phyloP scores from a whole-genome alignment of 2,797 vertebrate genomes.

The Gymnoscopelus braueri region DNA sequence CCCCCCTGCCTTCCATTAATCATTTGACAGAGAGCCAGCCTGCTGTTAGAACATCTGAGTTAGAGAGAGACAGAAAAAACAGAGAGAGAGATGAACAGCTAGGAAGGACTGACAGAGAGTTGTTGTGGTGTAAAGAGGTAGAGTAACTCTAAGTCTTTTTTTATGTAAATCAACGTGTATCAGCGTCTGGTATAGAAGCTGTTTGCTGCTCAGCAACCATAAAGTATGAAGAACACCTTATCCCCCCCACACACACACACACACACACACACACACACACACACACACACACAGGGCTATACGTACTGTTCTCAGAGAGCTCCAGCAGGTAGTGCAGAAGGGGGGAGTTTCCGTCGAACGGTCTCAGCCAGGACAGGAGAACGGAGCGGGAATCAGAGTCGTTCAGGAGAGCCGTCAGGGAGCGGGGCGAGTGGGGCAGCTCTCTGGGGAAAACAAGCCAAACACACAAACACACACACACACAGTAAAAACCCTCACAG shows the following conservation, averaged over 20 bases:
- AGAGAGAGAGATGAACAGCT: background rate
- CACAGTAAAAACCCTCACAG: background rate
- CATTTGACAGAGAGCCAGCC: conserved; percentile 64
- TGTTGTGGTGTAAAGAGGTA: background rate
- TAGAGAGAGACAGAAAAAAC: conserved; percentile 33
- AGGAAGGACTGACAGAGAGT: background rate
- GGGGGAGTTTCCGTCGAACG: conserved; percentile 95
- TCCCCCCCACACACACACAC: background rate
- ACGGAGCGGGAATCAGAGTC: conserved; percentile 86
- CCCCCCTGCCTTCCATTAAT: conserved; percentile 35
- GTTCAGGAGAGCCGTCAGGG: conserved; percentile 87
- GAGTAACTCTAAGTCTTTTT: conserved; percentile 55
- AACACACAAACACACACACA: conserved; percentile 21
- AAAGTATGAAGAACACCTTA: conserved; percentile 32
- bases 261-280: conserved; percentile 35
- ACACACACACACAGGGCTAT: conserved; percentile 2
- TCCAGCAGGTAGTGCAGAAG: conserved; percentile 92
- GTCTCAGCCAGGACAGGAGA: conserved; percentile 91
- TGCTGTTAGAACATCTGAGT: conserved; percentile 74
- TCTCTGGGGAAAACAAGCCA: conserved; percentile 77
- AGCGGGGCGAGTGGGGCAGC: conserved; percentile 93
- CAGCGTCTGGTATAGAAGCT: conserved; percentile 61
- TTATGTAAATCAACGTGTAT: conserved; percentile 62
- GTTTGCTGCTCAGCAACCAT: conserved; percentile 56
- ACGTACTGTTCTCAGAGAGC: conserved; percentile 96